These are phyloP conservation scores for Mustela nigripes DNA, from an alignment of 2,113 vertebrate genomes.

Conservation along the genomic window DNA sequence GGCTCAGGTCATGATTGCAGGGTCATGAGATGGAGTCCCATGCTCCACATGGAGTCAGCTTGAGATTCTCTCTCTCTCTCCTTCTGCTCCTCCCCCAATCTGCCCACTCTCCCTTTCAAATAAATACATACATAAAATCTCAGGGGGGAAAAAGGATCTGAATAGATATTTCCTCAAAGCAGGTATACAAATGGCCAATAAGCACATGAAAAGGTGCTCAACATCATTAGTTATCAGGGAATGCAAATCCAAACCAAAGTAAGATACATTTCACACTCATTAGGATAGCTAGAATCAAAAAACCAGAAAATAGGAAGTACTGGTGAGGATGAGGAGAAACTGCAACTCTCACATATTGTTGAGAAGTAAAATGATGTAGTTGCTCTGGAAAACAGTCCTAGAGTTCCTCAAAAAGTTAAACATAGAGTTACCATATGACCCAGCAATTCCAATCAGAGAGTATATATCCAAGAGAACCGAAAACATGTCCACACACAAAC, in stretches of 20 bases:
- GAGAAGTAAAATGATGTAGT: neutral
- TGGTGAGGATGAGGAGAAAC: neutral
- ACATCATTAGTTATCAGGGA: neutral
- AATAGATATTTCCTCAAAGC: conserved; percentile 14
- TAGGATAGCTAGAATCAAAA: neutral
- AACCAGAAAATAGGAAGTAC: neutral
- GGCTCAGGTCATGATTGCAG: neutral
- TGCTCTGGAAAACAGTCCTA: neutral
- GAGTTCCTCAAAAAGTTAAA: conserved; percentile 8
- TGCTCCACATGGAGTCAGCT: neutral
- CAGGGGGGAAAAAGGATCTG: neutral
- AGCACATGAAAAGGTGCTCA: neutral
- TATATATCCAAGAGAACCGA: neutral
- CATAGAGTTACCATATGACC: neutral
- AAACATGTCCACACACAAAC: neutral
- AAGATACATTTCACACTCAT: neutral
- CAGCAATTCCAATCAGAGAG: neutral
- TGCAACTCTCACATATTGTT: neutral
- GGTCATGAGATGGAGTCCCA: neutral
- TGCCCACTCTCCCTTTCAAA: neutral
- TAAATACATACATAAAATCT: neutral
- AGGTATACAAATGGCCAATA: neutral
- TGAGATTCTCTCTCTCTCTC: neutral
- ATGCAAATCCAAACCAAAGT: neutral
- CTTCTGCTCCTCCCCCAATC: neutral